Evolutionary conservation across 1,140 invertebrate genomes (phyloP), one percentile per base, ranked within the genome.

Genomic region (Pogonomyrmex californicus): DNA sequence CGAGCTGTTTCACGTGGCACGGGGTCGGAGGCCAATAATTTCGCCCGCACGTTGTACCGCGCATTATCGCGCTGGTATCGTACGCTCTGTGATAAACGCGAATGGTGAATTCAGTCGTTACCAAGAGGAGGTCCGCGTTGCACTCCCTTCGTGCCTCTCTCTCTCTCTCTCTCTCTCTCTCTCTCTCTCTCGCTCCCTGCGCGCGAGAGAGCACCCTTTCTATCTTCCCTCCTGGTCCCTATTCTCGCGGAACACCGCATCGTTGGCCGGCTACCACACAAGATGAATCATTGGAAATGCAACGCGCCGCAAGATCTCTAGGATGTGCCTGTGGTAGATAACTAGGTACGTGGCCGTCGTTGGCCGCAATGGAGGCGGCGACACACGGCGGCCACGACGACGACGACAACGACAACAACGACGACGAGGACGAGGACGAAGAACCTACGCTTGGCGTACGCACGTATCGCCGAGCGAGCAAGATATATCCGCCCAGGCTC

Each of bases 241-340:
- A 60, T 81, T 82, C 68, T 82, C 82, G 56, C 56, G 54, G 44
- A 62, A 66, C 62, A 75, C 70, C 70, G 47, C 62, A 85, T 81
- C 86, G 85, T 73, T 62, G 54, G 56, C 77, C 76, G 68, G 81
- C 86, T 90, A 92, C 90, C 90, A 85, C 86, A 91, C 90, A 91
- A 90, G 90, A 92, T 93, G 91, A 93, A 93, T 92, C 92, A 91
- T 92, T 92, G 91, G 51, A 90, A 93, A 89, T 88, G 75, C 86
- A 89, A 85, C 86, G 82, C 87, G 77, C 76, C 49, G 82, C 86
- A 88, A 90, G 87, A 89, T 87, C 86, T 78, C 66, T 51, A 36
- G 68, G 86, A 88, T 88, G 79, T 77, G 81, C 86, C 77, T 86
- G 89, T 88, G 86, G 87, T 88, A 88, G 90, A 91, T 91, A 92